Evolutionary conservation across 2,888 invertebrate species (phyloP).

Genomic region (Baronia brevicornis): DNA sequence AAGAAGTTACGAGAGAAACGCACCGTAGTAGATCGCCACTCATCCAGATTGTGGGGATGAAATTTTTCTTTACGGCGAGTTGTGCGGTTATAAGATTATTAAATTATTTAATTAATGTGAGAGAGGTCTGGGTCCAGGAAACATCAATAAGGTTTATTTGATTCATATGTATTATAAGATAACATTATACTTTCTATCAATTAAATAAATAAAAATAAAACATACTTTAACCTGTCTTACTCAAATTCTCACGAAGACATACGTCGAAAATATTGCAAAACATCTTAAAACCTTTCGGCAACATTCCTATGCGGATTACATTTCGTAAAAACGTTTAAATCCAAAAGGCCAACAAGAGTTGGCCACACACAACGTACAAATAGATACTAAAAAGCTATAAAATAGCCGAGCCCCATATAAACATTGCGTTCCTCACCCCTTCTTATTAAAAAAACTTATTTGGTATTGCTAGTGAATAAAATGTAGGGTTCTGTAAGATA

Average conservation of each 20-base stretch:
- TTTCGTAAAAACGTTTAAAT: conserved; percentile 25
- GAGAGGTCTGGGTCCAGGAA: too few species aligned
- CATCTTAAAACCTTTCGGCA: conserved; percentile 16
- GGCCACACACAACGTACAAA: conserved; percentile 43
- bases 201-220: conserved; percentile 10
- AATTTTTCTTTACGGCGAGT: too few species aligned
- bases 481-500: conserved; percentile 4
- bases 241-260: conserved; percentile 33
- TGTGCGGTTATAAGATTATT: too few species aligned
- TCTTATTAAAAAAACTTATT: conserved; percentile 39
- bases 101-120: too few species aligned
- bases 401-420: conserved; percentile 30
- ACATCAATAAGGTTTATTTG: too few species aligned
- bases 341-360: conserved; percentile 33
- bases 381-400: conserved; percentile 27
- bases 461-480: background rate
- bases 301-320: conserved; percentile 39
- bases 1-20: too few species aligned
- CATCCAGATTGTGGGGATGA: too few species aligned
- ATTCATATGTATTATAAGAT: too few species aligned
- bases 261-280: conserved; percentile 26
- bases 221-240: conserved; percentile 10
- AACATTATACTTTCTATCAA: too few species aligned
- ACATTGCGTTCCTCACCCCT: conserved; percentile 45
- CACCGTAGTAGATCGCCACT: too few species aligned